These are phyloP conservation scores for Halisarca cf. caerulea DNA, from an alignment of 37 sponge, comb jelly and placozoan species.

Conservation along the genomic window DNA sequence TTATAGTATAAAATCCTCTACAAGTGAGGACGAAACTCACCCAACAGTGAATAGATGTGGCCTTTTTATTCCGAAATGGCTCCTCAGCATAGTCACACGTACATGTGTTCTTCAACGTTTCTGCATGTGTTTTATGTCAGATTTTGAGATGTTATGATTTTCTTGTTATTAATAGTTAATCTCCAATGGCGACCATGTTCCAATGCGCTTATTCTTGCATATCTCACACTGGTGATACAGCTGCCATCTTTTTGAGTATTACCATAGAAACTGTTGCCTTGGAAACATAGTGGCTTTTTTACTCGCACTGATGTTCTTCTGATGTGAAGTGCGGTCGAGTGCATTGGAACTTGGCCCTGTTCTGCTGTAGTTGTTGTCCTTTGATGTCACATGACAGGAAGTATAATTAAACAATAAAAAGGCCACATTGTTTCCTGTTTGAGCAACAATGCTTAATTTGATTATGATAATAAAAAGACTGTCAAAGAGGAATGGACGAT, in stretches of 20 bases:
- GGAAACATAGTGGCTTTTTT: conserved; percentile 29
- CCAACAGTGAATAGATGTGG: background rate
- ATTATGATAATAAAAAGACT: no score
- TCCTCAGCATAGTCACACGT: no score
- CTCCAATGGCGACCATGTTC: background rate
- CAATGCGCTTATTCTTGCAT: conserved; percentile 20
- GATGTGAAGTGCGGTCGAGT: background rate
- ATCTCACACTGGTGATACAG: background rate
- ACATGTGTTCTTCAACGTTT: no score
- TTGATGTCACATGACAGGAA: conserved; percentile 11
- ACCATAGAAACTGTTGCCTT: background rate
- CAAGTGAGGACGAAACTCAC: no score
- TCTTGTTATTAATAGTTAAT: no score
- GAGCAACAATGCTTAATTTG: no score
- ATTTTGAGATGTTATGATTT: no score
- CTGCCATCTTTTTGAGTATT: background rate
- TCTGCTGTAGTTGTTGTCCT: no score
- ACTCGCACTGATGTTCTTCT: background rate
- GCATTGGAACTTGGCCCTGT: conserved; percentile 30
- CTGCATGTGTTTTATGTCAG: no score
- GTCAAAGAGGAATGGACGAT: no score
- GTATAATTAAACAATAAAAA: background rate
- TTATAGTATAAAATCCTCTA: no score
- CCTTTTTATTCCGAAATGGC: conserved; percentile 22
- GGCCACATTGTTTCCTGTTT: background rate